Evolutionary conservation across 2,888 invertebrate species (phyloP).

Genomic region (Ennomos fuscantarius): DNA sequence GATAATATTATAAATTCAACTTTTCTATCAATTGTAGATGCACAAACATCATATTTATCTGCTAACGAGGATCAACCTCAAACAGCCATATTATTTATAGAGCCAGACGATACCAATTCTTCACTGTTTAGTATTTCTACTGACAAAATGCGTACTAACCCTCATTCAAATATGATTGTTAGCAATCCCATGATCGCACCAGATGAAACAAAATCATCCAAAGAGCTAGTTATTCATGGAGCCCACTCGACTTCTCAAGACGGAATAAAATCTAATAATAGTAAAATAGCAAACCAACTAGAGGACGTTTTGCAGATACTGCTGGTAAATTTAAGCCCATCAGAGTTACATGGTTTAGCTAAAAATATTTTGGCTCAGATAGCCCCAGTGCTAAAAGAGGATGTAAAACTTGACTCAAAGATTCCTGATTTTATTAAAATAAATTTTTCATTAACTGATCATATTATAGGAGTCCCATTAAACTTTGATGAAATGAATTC

Average conservation of each 20-base stretch:
- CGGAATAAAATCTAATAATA: neutral
- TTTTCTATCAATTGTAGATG: neutral
- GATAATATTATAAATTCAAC: too few species aligned
- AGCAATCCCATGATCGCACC: neutral
- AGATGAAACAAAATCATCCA: neutral
- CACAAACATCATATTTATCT: neutral
- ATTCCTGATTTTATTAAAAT: neutral
- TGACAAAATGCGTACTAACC: neutral
- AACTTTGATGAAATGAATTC: neutral
- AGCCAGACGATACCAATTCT: neutral
- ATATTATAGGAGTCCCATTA: neutral
- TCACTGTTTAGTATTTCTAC: neutral
- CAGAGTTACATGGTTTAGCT: slow-evolving; percentile 12
- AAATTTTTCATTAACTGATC: neutral
- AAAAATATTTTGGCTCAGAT: slow-evolving; percentile 8
- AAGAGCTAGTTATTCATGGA: neutral
- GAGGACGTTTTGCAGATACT: slow-evolving; percentile 1
- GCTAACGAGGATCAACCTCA: neutral
- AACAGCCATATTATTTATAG: neutral
- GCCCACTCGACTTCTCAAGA: neutral
- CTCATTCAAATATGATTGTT: neutral
- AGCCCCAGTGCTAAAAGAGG: slow-evolving; percentile 10
- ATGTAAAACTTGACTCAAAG: neutral
- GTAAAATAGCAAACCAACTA: neutral
- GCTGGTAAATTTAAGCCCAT: neutral